Conservation (phyloP, 1,140 invertebrate species). For the Lanistes nyassanus region DNA sequence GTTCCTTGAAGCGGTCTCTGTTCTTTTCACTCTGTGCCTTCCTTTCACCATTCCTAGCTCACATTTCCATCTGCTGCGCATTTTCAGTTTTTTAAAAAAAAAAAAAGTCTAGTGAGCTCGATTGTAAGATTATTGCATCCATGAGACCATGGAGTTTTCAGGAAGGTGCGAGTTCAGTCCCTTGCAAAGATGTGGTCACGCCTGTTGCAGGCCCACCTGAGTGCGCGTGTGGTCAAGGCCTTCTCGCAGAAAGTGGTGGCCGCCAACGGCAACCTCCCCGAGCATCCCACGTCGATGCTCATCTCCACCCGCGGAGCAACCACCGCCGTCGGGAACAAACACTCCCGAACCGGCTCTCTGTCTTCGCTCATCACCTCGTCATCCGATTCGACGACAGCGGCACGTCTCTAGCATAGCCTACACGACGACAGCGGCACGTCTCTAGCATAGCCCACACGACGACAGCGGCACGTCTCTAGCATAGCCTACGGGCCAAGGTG, state of each 20-base stretch:
- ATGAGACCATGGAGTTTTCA: no score
- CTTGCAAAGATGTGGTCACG: background rate
- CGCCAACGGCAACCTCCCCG: conserved; percentile 45
- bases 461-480: no score
- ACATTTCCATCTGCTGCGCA: no score
- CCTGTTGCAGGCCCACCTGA: conserved; percentile 46
- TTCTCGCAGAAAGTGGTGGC: conserved; percentile 48
- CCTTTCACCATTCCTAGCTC: no score
- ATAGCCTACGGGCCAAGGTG: no score
- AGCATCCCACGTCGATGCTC: background rate
- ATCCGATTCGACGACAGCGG: conserved; percentile 21
- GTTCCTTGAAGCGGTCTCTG: no score
- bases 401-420: no score
- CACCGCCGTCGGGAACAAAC: background rate
- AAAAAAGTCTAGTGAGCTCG: no score
- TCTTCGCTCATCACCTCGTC: conserved; percentile 38
- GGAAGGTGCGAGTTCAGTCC: background rate
- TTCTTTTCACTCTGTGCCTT: no score
- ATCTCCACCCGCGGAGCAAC: background rate
- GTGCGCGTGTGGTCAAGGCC: conserved; percentile 47
- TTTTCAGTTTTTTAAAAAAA: no score
- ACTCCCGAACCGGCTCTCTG: conserved; percentile 28
- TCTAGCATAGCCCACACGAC: conserved; percentile 16
- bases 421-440: conserved; percentile 2
- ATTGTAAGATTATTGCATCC: no score